Evolutionary conservation across 1,140 invertebrate species (phyloP), one percentile per base, ranked within the genome.

Genomic region (Trichonephila clavata): DNA sequence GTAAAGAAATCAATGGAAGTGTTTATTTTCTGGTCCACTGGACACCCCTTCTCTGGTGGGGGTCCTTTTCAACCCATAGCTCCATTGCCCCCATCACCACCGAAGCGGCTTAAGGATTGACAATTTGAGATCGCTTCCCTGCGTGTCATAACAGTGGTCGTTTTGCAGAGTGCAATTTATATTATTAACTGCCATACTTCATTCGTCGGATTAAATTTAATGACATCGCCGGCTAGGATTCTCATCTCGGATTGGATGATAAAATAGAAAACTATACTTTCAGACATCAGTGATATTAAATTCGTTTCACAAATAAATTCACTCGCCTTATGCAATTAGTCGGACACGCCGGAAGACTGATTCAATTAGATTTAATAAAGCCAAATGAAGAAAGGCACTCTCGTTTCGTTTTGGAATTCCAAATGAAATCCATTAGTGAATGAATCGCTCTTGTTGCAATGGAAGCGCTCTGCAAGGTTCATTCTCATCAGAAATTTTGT

Each of bases 291-390:
- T 50, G 84, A 86, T 61, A 32, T 24, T 86, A 63, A 86, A 86
- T 86, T 86, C 57, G 61, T 86, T 63, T 63, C 20, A 60, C 27
- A 61, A 60, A 86, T 63, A 86, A 86, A 86, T 86, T 86, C 60
- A 39, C 39, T 63, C 27, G 14, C n/a, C 32, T 84, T 16, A 18
- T 32, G 13, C 50, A 63, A 63, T 86, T 61, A 50, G 84, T 86
- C 14, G n/a, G 24, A 7, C 18, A 0, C 84, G 60, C 81, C 16
- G 14, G 50, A 32, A 21, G 50, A 61, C 59, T 57, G 61, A 13
- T 86, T 59, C 63, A 63, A 86, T 86, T 32, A 86, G 57, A 86
- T 63, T 86, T 63, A 86, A 86, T 86, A 83, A 83, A 59, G 81
- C 7, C 81, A 6, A 59, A 59, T 21, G 81, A 83, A 83, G 81